Evolutionary conservation across 2,113 vertebrate genomes (phyloP).

Genomic region (Bubalus kerabau): DNA sequence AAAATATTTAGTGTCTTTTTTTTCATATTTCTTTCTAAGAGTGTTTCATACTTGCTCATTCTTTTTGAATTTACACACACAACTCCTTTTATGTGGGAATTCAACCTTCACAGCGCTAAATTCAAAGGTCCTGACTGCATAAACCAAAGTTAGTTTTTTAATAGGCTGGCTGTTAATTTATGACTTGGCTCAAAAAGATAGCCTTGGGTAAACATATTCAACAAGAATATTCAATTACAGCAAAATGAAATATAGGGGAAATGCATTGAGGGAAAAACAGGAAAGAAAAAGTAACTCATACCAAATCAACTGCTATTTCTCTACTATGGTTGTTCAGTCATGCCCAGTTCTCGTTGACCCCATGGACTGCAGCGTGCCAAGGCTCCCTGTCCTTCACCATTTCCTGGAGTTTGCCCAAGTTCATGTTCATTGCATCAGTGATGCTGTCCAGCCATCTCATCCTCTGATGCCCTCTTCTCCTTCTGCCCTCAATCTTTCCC

Average conservation of each 20-base stretch:
- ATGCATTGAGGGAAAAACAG: background rate
- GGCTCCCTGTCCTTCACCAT: background rate
- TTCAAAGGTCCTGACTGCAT: background rate
- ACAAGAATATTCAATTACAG: background rate
- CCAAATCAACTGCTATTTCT: background rate
- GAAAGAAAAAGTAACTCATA: background rate
- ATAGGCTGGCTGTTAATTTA: background rate
- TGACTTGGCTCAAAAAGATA: background rate
- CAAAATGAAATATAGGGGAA: background rate
- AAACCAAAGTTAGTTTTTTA: background rate
- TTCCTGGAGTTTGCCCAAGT: background rate
- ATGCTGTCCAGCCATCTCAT: background rate
- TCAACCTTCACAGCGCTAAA: background rate
- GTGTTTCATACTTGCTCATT: background rate
- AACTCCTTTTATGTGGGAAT: background rate
- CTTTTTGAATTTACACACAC: background rate
- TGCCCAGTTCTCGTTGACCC: background rate
- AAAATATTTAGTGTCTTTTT: background rate
- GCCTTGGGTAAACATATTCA: background rate
- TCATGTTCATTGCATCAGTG: background rate
- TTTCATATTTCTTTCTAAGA: background rate
- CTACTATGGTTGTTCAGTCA: background rate
- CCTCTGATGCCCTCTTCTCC: background rate
- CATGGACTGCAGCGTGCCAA: background rate
- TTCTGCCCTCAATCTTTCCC: background rate